phyloP scores from a whole-genome alignment of 2,888 invertebrate species.

The Melangyna quadrimaculata region DNA sequence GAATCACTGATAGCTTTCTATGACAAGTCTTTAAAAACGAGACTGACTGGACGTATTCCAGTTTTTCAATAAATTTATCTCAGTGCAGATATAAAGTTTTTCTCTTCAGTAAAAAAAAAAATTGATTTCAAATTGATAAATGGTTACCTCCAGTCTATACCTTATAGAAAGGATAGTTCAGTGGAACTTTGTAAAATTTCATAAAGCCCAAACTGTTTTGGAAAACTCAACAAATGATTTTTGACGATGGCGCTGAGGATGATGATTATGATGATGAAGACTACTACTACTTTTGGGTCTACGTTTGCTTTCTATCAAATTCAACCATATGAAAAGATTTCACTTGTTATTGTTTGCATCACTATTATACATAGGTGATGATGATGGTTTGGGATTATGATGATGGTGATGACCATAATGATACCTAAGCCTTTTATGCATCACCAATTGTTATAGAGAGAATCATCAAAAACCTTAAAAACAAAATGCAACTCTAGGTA shows the following conservation, averaged over 20 bases:
- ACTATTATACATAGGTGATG: background rate
- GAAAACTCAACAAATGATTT: constrained; percentile 21
- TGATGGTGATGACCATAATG: background rate
- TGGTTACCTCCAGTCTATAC: background rate
- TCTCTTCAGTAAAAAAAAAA: background rate
- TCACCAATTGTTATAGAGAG: too few relatives aligned
- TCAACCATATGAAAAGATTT: background rate
- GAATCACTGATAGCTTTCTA: too few relatives aligned
- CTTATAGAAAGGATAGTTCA: too few relatives aligned
- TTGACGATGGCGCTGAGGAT: constrained; percentile 25
- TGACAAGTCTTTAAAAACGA: too few relatives aligned
- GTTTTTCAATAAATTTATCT: background rate
- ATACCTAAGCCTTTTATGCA: constrained; percentile 3
- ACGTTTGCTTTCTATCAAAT: constrained; percentile 26
- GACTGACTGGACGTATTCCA: too few relatives aligned
- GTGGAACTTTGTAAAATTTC: constrained; percentile 18
- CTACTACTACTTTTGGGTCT: background rate
- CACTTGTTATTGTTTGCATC: background rate
- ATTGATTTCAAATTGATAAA: background rate
- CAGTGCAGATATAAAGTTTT: background rate
- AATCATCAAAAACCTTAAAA: constrained; percentile 24
- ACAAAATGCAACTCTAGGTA: constrained; percentile 45
- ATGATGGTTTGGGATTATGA: background rate
- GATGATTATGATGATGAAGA: constrained; percentile 22
- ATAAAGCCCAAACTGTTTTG: background rate